Evolutionary conservation across 2,797 vertebrate genomes (phyloP).

Genomic region (Sphaeramia orbicularis): DNA sequence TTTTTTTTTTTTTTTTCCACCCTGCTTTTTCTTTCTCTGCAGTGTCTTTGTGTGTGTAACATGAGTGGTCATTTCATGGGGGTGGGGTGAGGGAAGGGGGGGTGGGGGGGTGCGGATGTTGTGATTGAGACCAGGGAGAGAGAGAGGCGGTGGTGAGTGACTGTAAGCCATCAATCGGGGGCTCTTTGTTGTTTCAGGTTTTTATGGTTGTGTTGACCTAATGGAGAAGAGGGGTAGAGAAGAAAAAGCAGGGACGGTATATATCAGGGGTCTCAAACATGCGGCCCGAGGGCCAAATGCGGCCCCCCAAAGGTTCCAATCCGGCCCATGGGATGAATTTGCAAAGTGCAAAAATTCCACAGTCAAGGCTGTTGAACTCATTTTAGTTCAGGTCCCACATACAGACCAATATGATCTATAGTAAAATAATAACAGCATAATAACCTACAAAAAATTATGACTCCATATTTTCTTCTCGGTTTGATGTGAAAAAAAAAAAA

Average conservation of each 20-base stretch:
- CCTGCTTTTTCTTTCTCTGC: not conserved
- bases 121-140: constrained; percentile 46
- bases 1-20: not conserved
- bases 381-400: too few species aligned
- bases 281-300: too few species aligned
- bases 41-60: constrained; percentile 9
- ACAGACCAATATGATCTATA: too few species aligned
- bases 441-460: too few species aligned
- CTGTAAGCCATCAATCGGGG: constrained; percentile 18
- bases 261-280: too few species aligned
- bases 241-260: not conserved
- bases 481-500: too few species aligned
- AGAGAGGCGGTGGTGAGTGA: constrained; percentile 44
- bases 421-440: too few species aligned
- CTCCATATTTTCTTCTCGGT: too few species aligned
- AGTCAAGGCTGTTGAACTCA: too few species aligned
- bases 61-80: not conserved
- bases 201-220: constrained; percentile 55
- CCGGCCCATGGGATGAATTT: too few species aligned
- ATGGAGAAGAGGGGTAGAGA: constrained; percentile 17
- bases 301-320: too few species aligned
- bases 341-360: too few species aligned
- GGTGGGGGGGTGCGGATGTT: constrained; percentile 52
- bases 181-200: constrained; percentile 65
- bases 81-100: not conserved